A percentile compares a stretch with the other conserved stretches of the same genome.
Conservation (phyloP, 2,797 vertebrate genomes). For the Cryptoblepharus egeriae region DNA sequence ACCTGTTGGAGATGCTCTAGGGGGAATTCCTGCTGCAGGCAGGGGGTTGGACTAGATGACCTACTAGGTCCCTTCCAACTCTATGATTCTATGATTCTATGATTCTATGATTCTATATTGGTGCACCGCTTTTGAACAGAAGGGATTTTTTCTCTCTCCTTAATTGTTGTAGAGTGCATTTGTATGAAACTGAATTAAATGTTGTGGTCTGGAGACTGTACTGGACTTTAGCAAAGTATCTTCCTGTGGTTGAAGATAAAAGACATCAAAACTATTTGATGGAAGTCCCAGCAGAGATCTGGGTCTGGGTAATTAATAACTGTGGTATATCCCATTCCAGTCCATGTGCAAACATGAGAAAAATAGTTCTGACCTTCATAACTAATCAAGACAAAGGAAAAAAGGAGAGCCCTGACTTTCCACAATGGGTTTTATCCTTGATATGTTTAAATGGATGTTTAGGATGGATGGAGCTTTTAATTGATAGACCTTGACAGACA, state of each 20-base stretch:
- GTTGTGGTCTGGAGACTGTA: background rate
- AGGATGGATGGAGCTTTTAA: background rate
- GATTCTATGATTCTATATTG: no score
- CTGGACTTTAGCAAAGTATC: background rate
- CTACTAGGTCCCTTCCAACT: no score
- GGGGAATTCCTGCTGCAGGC: no score
- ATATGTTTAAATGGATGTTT: background rate
- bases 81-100: no score
- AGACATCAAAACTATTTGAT: background rate
- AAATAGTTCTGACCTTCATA: background rate
- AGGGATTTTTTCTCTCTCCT: background rate
- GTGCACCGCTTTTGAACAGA: background rate
- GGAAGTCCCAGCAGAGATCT: background rate
- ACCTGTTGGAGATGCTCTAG: no score
- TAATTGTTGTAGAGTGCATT: background rate
- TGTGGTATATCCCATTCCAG: background rate
- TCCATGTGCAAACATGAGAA: background rate
- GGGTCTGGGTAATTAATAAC: conserved; percentile 6
- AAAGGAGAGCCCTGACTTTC: background rate
- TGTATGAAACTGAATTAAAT: background rate
- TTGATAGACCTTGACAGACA: background rate
- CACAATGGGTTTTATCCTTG: background rate
- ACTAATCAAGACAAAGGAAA: background rate
- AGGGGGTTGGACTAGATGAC: no score
- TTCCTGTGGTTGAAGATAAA: background rate